Evolutionary conservation across 2,113 vertebrate species (phyloP), one percentile per base, ranked within the genome.

Genomic region (Mus pahari): DNA sequence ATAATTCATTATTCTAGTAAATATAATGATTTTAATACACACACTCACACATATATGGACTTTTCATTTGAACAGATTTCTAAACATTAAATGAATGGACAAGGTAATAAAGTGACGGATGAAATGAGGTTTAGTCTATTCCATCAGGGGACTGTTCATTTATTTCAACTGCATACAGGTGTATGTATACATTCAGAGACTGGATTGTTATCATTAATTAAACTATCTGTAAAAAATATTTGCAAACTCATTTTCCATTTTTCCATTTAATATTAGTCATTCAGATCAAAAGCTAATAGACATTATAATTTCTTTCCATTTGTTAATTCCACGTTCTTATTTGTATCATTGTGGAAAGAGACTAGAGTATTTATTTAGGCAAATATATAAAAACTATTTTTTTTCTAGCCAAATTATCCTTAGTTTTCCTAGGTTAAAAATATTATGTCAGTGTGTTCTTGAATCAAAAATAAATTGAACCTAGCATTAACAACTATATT

Each of bases 241-340:
- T 22, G 58, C 71, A 82, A 94, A 91, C 26, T 97, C 89, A 48
- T 20, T 86, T 96, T 55, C 12, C 83, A 64, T 93, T 96, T 94
- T 42, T 28, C 62, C 94, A 55, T 92, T 90, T 60, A 87, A 92
- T 68, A 96, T 0, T 88, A 97, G 96, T 36, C n/a, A 31, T 26
- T 31, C 24, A 79, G 1, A 11, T 2, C 86, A 48, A 7, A 93
- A 42, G 53, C 36, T 33, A 96, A 97, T n/a, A n/a, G 0, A 13
- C 16, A 74, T 81, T 75, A 77, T 19, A 48, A 33, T 1, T 17
- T 89, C 93, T 96, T 92, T 33, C 11, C 19, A 45, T 11, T 94
- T 96, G 70, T 96, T 94, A 87, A 75, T 87, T 48, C 7, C 33
- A 96, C 36, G 58, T 64, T 26, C 82, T 81, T 2, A 86, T 78